Percentiles rank a stretch among this genome's conserved stretches.
These are phyloP conservation scores for Morelia viridis DNA, from an alignment of 2,797 vertebrate genomes.

Conservation along the genomic window DNA sequence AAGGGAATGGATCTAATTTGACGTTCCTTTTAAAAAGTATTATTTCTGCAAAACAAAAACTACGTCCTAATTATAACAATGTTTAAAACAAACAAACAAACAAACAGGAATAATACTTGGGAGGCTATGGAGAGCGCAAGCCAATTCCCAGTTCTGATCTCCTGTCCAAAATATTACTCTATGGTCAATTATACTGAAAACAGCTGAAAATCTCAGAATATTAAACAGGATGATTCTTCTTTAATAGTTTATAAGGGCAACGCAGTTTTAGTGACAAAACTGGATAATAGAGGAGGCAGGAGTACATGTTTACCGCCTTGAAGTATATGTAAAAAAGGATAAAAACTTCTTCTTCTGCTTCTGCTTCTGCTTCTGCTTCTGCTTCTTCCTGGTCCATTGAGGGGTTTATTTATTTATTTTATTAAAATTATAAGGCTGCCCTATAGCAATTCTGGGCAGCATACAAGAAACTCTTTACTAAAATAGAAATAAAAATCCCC, in stretches of 20 bases:
- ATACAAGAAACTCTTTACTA: background rate
- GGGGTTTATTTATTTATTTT: background rate
- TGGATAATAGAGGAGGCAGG: background rate
- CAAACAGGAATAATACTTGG: background rate
- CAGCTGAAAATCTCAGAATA: background rate
- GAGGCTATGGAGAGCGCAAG: background rate
- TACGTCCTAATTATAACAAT: background rate
- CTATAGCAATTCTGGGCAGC: background rate
- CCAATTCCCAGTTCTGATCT: background rate
- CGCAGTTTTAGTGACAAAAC: background rate
- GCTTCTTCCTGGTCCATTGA: background rate
- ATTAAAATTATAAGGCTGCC: background rate
- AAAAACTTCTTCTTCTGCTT: background rate
- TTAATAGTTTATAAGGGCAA: background rate
- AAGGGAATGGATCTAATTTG: background rate
- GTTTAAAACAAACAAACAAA: background rate
- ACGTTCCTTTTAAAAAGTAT: background rate
- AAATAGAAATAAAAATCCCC: background rate
- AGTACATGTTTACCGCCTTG: background rate
- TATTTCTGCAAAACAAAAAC: background rate
- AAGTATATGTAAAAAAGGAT: background rate
- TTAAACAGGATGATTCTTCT: background rate
- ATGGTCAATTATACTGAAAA: background rate
- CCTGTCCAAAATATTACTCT: background rate
- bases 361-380: background rate